Conservation (phyloP, 2,888 invertebrate genomes). For the Lucinisca nassula region DNA sequence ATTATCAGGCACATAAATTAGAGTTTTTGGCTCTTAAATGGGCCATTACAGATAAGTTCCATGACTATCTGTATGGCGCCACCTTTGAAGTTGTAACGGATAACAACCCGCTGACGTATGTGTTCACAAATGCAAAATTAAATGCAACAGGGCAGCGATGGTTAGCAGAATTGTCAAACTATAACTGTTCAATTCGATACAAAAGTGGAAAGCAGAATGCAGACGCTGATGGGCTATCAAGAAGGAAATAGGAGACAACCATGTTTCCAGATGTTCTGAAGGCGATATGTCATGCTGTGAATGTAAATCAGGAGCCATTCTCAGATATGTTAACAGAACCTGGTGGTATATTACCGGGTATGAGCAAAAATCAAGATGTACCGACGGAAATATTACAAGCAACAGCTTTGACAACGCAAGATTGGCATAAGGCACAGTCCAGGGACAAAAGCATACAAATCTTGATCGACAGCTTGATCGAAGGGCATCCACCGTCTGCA, state of each 20-base stretch:
- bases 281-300: not conserved
- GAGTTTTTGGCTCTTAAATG: slow-evolving; percentile 62
- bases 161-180: slow-evolving; percentile 45
- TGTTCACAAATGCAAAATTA: slow-evolving; percentile 43
- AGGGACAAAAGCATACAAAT: not conserved
- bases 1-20: slow-evolving; percentile 55
- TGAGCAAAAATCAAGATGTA: not conserved
- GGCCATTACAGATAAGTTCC: slow-evolving; percentile 59
- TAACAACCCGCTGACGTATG: slow-evolving; percentile 61
- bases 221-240: slow-evolving; percentile 64
- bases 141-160: slow-evolving; percentile 43
- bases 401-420: not conserved
- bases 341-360: not conserved
- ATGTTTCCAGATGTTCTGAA: not conserved
- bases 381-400: not conserved
- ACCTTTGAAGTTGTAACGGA: slow-evolving; percentile 44
- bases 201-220: slow-evolving; percentile 26
- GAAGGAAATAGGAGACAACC: not conserved
- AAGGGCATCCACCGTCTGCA: not conserved
- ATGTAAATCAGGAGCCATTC: not conserved
- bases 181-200: slow-evolving; percentile 37
- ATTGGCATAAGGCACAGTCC: not conserved
- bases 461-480: slow-evolving; percentile 1
- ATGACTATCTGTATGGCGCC: slow-evolving; percentile 46
- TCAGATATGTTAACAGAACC: not conserved